Evolutionary conservation across 2,888 invertebrate genomes (phyloP), one percentile per base, ranked within the genome.

Genomic region (Zygaena filipendulae): DNA sequence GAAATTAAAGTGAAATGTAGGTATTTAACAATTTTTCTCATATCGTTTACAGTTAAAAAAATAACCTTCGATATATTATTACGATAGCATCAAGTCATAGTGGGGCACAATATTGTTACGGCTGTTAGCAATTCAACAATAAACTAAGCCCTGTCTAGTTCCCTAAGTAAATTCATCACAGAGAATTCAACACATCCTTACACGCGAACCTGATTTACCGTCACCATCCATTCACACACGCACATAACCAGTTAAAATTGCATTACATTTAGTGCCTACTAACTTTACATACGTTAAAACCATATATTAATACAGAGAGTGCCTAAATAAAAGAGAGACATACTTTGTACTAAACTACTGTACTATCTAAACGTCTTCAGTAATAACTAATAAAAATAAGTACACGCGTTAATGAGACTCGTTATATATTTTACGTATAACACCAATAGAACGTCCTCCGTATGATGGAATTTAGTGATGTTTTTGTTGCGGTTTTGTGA

Each of bases 311-410:
- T 68, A 59, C 74, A 79, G 77, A 79, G 75, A 75, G 79, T 74
- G 64, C 63, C 64, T 58, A 69, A 63, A 61, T 64, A 58, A 66
- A 60, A 79, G 77, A 79, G 79, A 79, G 79, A 79, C 74, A 62
- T 66, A 56, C 48, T 72, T 75, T 75, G 71, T 70, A 75, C 74
- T 74, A 71, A 57, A n/a, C n/a, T n/a, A n/a, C n/a, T n/a, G n/a
- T n/a, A n/a, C n/a, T n/a, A n/a, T 58, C 72, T 72, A 72, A 69
- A 62, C 58, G 57, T 57, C 53, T 64, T 62, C 49, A 60, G n/a
- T n/a, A n/a, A n/a, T n/a, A 56, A 60, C 58, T 54, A 63, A 66
- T 28, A 29, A 33, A 27, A 39, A 38, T 72, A 74, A 72, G 70
- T 72, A 74, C 74, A 69, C 59, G 49, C 53, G 42, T 53, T 52